Base-by-base conservation (phyloP, 2,888 invertebrate genomes). In the Phymatocera aterrima region DNA sequence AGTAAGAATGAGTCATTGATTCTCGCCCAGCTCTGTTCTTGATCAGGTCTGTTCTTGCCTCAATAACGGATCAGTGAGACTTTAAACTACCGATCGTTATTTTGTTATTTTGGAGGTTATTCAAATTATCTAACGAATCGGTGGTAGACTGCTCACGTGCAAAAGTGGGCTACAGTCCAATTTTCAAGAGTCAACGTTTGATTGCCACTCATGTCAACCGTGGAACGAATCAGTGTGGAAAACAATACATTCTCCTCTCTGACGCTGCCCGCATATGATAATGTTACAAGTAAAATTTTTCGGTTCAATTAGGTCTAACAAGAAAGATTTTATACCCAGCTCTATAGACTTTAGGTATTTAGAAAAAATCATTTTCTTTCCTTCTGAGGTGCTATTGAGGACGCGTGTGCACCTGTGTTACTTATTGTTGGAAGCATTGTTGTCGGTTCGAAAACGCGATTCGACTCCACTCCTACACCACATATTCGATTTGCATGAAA, bases 91-190 rank as follows among this genome's bases (percentile, higher is more conserved):
- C 3, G 28, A 43, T 68, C 28, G n/a, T 46, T 46, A 68, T 24
- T 43, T 68, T n/a, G n/a, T n/a, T n/a, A n/a, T n/a, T n/a, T 10
- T 24, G 15, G 15, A 57, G 68, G 15, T 46, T 46, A n/a, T 28
- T 68, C 15, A 18, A 15, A 28, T 24, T 46, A 12, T 8, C 24
- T 46, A 28, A 43, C 68, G 21, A 46, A 43, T 46, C 68, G 34
- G 28, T 28, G 37, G 37, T 37, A 8, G 46, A 8, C 43, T 51
- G 18, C 70, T 18, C 51, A 70, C 72, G 34, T n/a, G 48, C 34
- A 51, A 72, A 51, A 72, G 18, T 72, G 72, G 72, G 72, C 72
- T 34, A 34, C 31, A 34, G 72, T 72, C 72, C 72, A 72, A 72
- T 72, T 72, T 34, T 12, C 18, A 46, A 15, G 15, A 72, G 31